Evolutionary conservation across 2,113 vertebrate species (phyloP).

Genomic region (Canis aureus): DNA sequence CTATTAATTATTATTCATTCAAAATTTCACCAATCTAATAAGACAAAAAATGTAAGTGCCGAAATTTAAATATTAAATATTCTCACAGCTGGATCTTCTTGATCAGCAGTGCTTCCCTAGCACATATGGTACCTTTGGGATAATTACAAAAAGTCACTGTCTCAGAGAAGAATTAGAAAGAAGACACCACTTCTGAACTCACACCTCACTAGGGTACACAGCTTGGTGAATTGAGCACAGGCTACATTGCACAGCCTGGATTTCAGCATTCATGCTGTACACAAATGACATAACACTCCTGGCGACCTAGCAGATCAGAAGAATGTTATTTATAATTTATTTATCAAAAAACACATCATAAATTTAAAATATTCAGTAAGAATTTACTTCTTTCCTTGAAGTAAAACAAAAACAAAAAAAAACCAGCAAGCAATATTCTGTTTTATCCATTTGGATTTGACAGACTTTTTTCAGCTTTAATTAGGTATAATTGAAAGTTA

Average conservation of each 20-base stretch:
- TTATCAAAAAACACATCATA: background rate
- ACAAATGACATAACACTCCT: background rate
- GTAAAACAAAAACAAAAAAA: background rate
- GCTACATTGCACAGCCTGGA: background rate
- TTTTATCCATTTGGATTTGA: background rate
- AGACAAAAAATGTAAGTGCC: background rate
- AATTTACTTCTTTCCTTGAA: background rate
- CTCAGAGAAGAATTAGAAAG: background rate
- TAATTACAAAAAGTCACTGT: background rate
- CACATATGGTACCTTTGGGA: background rate
- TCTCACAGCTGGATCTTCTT: background rate
- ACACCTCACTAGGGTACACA: background rate
- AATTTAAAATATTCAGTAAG: constrained; percentile 8
- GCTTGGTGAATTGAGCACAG: background rate
- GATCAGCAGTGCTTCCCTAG: background rate
- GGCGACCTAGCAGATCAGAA: background rate
- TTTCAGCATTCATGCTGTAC: background rate
- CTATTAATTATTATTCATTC: background rate
- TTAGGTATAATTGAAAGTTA: background rate
- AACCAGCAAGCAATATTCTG: background rate
- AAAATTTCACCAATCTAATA: background rate
- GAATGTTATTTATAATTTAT: background rate
- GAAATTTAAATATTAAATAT: background rate
- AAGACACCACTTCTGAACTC: background rate
- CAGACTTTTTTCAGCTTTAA: background rate